Evolutionary conservation across 2,797 vertebrate species (phyloP).

Genomic region (Thunnus albacares): DNA sequence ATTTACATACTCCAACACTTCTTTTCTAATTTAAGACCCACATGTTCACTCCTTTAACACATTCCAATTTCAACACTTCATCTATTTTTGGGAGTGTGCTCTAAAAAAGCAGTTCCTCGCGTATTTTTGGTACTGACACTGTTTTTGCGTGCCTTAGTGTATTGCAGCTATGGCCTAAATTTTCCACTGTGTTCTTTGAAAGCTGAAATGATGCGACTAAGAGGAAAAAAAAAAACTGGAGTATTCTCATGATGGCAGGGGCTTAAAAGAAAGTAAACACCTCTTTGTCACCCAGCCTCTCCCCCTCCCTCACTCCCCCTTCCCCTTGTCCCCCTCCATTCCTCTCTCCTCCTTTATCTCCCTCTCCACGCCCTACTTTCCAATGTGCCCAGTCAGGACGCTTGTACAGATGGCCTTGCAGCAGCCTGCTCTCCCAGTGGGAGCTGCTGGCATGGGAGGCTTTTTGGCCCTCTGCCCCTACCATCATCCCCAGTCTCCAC

Average conservation of each 20-base stretch:
- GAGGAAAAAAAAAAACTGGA: constrained; percentile 18
- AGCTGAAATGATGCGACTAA: constrained; percentile 47
- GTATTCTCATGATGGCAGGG: constrained; percentile 26
- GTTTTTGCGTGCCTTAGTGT: constrained; percentile 59
- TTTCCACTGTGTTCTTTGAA: constrained; percentile 73
- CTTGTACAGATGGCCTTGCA: constrained; percentile 78
- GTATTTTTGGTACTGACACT: constrained; percentile 79
- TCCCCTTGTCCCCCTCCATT: constrained; percentile 22
- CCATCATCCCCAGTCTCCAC: constrained; percentile 69
- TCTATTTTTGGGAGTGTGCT: constrained; percentile 68
- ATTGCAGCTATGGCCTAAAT: constrained; percentile 72
- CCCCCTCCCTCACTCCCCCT: not conserved
- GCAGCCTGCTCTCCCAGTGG: constrained; percentile 75
- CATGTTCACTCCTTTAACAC: constrained; percentile 61
- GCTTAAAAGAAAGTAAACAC: constrained; percentile 58
- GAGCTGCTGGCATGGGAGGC: constrained; percentile 71
- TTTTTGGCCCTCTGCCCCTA: constrained; percentile 66
- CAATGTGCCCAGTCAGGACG: constrained; percentile 55
- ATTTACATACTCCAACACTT: constrained; percentile 65
- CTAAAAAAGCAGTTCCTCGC: constrained; percentile 55
- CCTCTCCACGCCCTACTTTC: constrained; percentile 61
- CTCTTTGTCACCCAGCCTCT: constrained; percentile 55
- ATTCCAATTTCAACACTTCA: constrained; percentile 47
- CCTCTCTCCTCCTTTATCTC: constrained; percentile 45
- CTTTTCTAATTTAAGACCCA: constrained; percentile 68